Evolutionary conservation across 2,888 invertebrate species (phyloP).

Genomic region (Stenoptilia bipunctidactyla): DNA sequence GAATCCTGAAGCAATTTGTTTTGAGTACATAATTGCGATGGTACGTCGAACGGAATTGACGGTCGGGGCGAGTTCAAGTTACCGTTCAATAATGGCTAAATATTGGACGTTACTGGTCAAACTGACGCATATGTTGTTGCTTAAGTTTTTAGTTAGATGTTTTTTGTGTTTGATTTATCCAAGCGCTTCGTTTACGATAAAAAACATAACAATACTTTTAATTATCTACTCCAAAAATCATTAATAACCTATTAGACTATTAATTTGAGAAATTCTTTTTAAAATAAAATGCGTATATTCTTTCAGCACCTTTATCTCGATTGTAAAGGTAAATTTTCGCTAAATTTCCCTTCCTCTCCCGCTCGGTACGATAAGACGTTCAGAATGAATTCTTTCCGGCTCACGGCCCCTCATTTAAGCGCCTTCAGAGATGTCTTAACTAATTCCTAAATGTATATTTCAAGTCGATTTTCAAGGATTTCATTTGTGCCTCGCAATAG

Average conservation of each 20-base stretch:
- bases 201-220: no score
- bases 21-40: conserved; percentile 67
- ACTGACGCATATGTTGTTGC: conserved; percentile 17
- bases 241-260: no score
- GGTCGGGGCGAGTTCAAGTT: conserved; percentile 50
- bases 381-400: conserved; percentile 1
- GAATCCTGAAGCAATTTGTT: conserved; percentile 63
- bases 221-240: no score
- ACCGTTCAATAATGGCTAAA: conserved; percentile 29
- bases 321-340: conserved; percentile 1
- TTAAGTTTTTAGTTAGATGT: no score
- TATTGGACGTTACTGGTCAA: conserved; percentile 18
- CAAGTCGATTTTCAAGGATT: neutral
- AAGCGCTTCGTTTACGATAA: no score
- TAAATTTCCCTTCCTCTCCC: neutral
- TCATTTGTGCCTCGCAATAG: neutral
- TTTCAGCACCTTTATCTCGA: neutral
- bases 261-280: no score
- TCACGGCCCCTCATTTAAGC: neutral
- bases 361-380: neutral
- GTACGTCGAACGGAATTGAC: conserved; percentile 64
- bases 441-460: neutral
- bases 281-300: no score
- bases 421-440: neutral
- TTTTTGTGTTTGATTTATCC: no score